These are phyloP conservation scores for Halcyon chelicuti DNA, from an alignment of 2,797 vertebrate genomes.

Conservation along the genomic window DNA sequence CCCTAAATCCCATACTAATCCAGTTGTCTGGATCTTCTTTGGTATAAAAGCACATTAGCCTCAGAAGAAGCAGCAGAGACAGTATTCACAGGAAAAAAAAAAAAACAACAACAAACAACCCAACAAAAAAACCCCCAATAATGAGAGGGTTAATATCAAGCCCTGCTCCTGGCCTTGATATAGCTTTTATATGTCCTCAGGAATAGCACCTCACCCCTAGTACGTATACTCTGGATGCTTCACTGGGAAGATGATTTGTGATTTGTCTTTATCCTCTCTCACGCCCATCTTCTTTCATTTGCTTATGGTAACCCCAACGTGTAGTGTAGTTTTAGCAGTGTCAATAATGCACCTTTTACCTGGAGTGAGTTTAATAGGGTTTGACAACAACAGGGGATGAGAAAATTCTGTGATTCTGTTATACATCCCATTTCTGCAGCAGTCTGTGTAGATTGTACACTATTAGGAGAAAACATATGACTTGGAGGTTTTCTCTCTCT, in stretches of 20 bases:
- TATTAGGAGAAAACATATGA: not conserved
- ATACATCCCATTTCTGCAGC: slow-evolving; percentile 46
- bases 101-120: not conserved
- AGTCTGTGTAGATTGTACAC: slow-evolving; percentile 17
- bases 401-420: slow-evolving; percentile 64
- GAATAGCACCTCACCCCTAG: not conserved
- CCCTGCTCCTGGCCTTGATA: not conserved
- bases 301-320: not conserved
- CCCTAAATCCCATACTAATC: slow-evolving; percentile 60
- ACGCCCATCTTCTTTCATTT: slow-evolving; percentile 39
- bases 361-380: slow-evolving; percentile 56
- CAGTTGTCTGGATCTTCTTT: slow-evolving; percentile 45
- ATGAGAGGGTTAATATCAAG: slow-evolving; percentile 9
- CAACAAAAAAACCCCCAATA: not conserved
- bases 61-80: slow-evolving; percentile 4
- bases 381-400: slow-evolving; percentile 53
- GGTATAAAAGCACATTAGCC: slow-evolving; percentile 47
- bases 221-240: not conserved
- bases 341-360: slow-evolving; percentile 51
- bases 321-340: slow-evolving; percentile 43
- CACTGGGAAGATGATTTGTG: slow-evolving; percentile 32
- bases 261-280: slow-evolving; percentile 50
- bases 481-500: not conserved
- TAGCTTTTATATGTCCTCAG: not conserved
- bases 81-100: not conserved